Conservation (phyloP, 2,888 invertebrate species). For the Zonitis immaculata region DNA sequence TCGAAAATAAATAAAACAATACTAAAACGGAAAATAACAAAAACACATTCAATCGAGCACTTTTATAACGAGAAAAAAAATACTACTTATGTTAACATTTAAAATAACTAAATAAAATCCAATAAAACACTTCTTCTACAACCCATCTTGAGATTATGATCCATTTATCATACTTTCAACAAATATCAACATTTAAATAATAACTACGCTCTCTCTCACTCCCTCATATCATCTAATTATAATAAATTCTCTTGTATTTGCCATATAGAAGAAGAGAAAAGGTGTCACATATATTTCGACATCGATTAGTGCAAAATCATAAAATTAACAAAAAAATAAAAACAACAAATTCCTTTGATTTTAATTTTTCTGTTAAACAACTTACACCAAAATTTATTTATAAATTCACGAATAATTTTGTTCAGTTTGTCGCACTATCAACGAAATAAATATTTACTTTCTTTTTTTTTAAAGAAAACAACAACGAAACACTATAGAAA, state of each 20-base stretch:
- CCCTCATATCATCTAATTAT: neutral
- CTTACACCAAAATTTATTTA: conserved; percentile 44
- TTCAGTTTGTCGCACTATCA: conserved; percentile 29
- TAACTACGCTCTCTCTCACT: neutral
- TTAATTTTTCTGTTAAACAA: conserved; percentile 26
- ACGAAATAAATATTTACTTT: neutral
- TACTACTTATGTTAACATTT: conserved; percentile 18
- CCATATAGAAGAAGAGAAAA: conserved; percentile 24
- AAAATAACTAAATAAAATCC: conserved; percentile 14
- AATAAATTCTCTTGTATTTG: neutral
- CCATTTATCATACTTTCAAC: neutral
- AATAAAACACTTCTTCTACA: conserved; percentile 19
- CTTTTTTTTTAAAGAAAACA: too few species aligned
- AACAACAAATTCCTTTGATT: conserved; percentile 9
- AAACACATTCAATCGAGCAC: conserved; percentile 20
- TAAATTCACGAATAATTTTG: conserved; percentile 43
- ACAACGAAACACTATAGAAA: conserved; percentile 7
- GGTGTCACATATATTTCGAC: conserved; percentile 32
- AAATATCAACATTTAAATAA: neutral
- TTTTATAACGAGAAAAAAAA: conserved; percentile 7
- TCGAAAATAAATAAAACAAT: too few species aligned
- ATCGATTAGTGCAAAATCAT: conserved; percentile 42
- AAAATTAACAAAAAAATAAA: conserved; percentile 13
- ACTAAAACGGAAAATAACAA: conserved; percentile 13
- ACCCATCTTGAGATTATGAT: conserved; percentile 5